Base-by-base conservation (phyloP, 2,888 invertebrate species). In the Merodon equestris region DNA sequence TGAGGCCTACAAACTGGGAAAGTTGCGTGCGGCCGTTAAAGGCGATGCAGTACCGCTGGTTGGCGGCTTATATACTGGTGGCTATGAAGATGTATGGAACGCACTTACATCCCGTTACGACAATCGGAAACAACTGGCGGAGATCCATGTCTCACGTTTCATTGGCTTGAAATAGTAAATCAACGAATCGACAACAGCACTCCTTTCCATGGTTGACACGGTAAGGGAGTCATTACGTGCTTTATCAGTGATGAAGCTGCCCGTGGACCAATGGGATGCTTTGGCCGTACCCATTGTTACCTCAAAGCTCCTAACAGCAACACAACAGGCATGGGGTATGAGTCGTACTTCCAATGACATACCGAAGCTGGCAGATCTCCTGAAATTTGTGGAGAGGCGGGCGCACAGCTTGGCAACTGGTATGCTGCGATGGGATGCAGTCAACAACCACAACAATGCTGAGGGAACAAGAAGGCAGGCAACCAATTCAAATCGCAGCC, bases 141-240 rank as follows among this genome's bases (percentile, higher is more conserved):
- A 72, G 5, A 72, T 72, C 12, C 71, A 67, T 40, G 67, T 77
- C 1, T 48, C 76, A 4, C 1, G 76, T 14, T 76, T 75, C 27
- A 56, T 56, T 50, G 58, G 51, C 57, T 9, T 57, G 9, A 53
- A 54, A 27, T 42, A 15, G 10, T 19, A 15, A 12, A 7, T 13
- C 10, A 17, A 2, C 4, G 71, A 72, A 45, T 60, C 66, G 1
- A 56, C 76, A 0, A 48, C 53, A 5, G 4, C 58, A 36, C 27
- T 63, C 2, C 70, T 70, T 10, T 44, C 34, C 9, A 12, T 76
- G 1, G 64, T 70, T 14, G 75, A 77, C 17, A 45, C 60, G 1
- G 72, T 77, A 5, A 18, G 54, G 36, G 71, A 77, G 27, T 72
- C 67, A 9, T 17, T 73, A 5, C 74, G 66, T 12, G 72, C 81